phyloP scores from a whole-genome alignment of 2,113 vertebrate species.

The Bagarius yarrelli region DNA sequence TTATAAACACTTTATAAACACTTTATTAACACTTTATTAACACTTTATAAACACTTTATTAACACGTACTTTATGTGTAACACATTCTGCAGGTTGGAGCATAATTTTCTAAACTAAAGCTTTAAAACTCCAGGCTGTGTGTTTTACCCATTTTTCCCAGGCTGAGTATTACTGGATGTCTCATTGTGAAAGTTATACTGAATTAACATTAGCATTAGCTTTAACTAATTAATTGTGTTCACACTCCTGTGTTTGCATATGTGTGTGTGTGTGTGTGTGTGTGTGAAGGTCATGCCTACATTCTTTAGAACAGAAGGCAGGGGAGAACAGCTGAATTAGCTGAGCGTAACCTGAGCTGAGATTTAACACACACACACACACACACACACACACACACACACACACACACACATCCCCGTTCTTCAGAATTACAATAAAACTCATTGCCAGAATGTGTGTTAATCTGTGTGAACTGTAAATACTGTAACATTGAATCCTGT shows the following conservation, averaged over 20 bases:
- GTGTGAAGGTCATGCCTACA: slow-evolving; percentile 59
- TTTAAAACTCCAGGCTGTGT: too few relatives aligned
- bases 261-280: slow-evolving; percentile 15
- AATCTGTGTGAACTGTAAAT: background rate
- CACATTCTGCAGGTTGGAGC: too few relatives aligned
- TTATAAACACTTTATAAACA: too few relatives aligned
- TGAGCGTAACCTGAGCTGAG: slow-evolving; percentile 55
- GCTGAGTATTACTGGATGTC: slow-evolving; percentile 4
- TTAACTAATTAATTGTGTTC: background rate
- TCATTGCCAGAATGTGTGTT: background rate
- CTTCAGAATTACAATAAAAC: background rate
- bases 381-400: too few relatives aligned
- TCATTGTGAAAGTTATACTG: background rate
- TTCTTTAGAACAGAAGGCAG: slow-evolving; percentile 12
- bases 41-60: too few relatives aligned
- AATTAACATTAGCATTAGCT: background rate
- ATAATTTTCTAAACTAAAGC: too few relatives aligned
- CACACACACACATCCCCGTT: background rate
- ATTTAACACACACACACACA: too few relatives aligned
- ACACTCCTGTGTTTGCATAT: background rate
- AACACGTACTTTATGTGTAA: too few relatives aligned
- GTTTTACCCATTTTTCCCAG: too few relatives aligned
- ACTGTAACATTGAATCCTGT: background rate
- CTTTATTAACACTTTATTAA: too few relatives aligned
- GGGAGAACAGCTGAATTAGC: slow-evolving; percentile 38